Percentiles rank a stretch among this genome's conserved stretches.
phyloP scores from a whole-genome alignment of 2,797 vertebrate genomes.

The Acanthornis magna region DNA sequence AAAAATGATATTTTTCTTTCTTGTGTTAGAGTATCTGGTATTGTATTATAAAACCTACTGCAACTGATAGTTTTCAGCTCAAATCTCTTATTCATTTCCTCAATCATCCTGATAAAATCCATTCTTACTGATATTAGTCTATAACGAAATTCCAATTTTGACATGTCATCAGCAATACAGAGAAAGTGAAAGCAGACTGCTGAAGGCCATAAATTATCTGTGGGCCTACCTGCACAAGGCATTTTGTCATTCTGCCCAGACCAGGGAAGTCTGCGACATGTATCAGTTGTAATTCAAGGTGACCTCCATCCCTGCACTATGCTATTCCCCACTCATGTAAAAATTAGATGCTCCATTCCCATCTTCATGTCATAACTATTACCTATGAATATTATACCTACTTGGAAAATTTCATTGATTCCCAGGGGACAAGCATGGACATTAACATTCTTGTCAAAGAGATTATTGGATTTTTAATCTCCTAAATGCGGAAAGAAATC shows the following conservation, averaged over 20 bases:
- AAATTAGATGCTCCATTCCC: not conserved
- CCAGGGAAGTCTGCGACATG: not conserved
- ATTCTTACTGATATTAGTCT: not conserved
- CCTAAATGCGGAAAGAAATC: not conserved
- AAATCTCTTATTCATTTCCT: not conserved
- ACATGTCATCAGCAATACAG: not conserved
- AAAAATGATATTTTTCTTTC: not conserved
- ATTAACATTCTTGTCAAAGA: conserved; percentile 15
- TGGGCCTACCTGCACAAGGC: not conserved
- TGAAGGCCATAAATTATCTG: not conserved
- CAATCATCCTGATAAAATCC: not conserved
- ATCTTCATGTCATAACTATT: not conserved
- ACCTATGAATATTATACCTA: not conserved
- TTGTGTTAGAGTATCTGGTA: not conserved
- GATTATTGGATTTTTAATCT: conserved; percentile 37
- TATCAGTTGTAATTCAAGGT: conserved; percentile 22
- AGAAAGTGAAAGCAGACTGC: not conserved
- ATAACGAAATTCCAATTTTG: not conserved
- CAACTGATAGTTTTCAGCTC: not conserved
- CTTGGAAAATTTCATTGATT: conserved; percentile 28
- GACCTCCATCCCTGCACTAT: not conserved
- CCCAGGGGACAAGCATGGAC: not conserved
- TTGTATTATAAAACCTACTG: not conserved
- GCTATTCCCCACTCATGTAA: not conserved
- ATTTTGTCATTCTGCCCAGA: not conserved